Conservation (phyloP, 2,888 invertebrate genomes). For the Euproctis similis region DNA sequence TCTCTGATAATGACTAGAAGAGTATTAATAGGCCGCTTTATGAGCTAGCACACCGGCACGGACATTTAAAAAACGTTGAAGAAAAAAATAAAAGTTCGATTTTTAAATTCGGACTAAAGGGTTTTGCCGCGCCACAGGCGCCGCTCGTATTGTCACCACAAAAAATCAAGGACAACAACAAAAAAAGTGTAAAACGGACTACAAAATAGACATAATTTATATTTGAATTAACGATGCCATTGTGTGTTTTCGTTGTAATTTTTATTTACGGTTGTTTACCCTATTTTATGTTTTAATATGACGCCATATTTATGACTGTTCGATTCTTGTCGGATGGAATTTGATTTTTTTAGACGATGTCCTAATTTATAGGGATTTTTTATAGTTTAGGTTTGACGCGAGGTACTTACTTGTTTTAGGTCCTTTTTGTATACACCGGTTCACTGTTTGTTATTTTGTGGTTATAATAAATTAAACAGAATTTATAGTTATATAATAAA, state of each 20-base stretch:
- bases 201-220: slow-evolving; percentile 71
- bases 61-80: slow-evolving; percentile 20
- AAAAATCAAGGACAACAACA: slow-evolving; percentile 51
- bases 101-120: slow-evolving; percentile 60
- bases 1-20: slow-evolving; percentile 54
- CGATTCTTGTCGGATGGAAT: slow-evolving; percentile 48
- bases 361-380: slow-evolving; percentile 55
- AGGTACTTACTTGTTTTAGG: slow-evolving; percentile 31
- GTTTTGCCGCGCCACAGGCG: slow-evolving; percentile 63
- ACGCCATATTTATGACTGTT: slow-evolving; percentile 55
- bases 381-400: slow-evolving; percentile 45
- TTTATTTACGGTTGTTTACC: slow-evolving; percentile 75
- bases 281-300: slow-evolving; percentile 75
- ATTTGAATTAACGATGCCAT: slow-evolving; percentile 61
- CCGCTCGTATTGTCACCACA: slow-evolving; percentile 51
- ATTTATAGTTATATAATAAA: no score
- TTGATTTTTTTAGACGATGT: slow-evolving; percentile 39
- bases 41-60: slow-evolving; percentile 21
- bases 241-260: slow-evolving; percentile 68
- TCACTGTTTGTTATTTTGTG: slow-evolving; percentile 9
- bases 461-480: slow-evolving; percentile 12
- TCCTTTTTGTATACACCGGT: slow-evolving; percentile 17
- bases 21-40: slow-evolving; percentile 53
- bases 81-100: slow-evolving; percentile 30
- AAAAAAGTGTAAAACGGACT: slow-evolving; percentile 66